Evolutionary conservation across 2,797 vertebrate species (phyloP), one percentile per base, ranked within the genome.

Genomic region (Etheostoma nigrum): DNA sequence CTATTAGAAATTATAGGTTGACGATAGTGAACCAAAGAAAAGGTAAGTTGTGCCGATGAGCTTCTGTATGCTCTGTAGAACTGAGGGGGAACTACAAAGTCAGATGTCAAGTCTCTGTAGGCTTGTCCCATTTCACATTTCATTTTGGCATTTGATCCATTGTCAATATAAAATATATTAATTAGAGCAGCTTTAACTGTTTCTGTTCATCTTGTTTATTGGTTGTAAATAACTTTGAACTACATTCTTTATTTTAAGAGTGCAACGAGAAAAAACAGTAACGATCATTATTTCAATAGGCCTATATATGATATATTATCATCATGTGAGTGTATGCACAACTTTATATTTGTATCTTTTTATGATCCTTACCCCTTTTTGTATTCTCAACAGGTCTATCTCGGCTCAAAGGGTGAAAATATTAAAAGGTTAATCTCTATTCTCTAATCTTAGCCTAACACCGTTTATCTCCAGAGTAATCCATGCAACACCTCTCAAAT

Each of bases 381-480:
- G 11, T 65, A 40, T 76, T 76, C 21, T 47, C 9, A 0, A 16
- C 27, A 21, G 9, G 52, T n/a, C 12, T 19, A 15, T 61, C 9
- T 67, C n/a, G 0, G 58, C 23, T 67, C 25, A 47, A 45, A 13
- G 25, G 10, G 33, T 52, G 45, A 62, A 61, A 57, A 72, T 45
- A 49, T 51, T 57, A 54, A 81, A 81, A 59, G 53, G 21, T 73
- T 42, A 49, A 49, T 65, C 51, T 55, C 4, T 54, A 70, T 80
- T 63, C 13, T 19, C 45, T 59, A 67, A 78, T 85, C 62, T 58
- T 45, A 52, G 4, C 30, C 72, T 61, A 76, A 76, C 64, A 47
- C 9, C 42, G 36, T 67, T 62, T 18, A 48, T 61, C 71, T 79
- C 47, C 19, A 13, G 42, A 75, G 47, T 30, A 65, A 82, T 58